Evolutionary conservation across 2,888 invertebrate species (phyloP), one percentile per base, ranked within the genome.

Genomic region (Nomada ferruginata): DNA sequence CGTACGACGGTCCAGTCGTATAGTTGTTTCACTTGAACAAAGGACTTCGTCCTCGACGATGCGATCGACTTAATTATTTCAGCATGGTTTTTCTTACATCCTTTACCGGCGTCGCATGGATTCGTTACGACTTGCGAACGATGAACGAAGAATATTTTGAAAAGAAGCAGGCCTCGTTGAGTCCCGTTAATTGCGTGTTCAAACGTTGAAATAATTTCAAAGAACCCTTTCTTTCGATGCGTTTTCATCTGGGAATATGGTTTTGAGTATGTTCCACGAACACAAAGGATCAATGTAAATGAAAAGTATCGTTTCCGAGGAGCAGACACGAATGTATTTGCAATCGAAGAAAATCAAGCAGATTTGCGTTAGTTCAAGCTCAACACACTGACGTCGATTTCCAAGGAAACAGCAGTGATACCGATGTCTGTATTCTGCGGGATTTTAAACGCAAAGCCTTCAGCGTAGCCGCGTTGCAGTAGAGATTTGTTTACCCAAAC

Each of bases 401-500:
- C 15, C 4, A 13, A 2, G 5, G 13, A 23, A 11, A 53, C n/a
- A 7, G 29, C 20, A 18, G 7, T 47, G 23, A 63, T 5, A 5
- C 36, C 18, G 29, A n/a, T 47, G 44, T 50, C 47, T 13, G 68
- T 13, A 42, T 29, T 18, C 50, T 0, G 23, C 55, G 61, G 26
- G 42, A 44, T 60, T 55, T 18, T 3, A 53, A 66, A 50, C 50
- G 55, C 15, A 57, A 74, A 70, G 61, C 65, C 44, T 36, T 47
- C 52, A 10, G 47, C 50, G 42, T 42, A 60, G 9, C 20, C 44
- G 5, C 20, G 3, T 50, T 60, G 36, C 61, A n/a, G 29, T 50
- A 18, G n/a, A 61, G 77, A 71, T 78, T 83, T 78, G 77, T 70
- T 75, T 83, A 59, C 68, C 65, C 70, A 65, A 77, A 83, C 73